Evolutionary conservation across 2,113 vertebrate species (phyloP).

Genomic region (Nothocercus julius): DNA sequence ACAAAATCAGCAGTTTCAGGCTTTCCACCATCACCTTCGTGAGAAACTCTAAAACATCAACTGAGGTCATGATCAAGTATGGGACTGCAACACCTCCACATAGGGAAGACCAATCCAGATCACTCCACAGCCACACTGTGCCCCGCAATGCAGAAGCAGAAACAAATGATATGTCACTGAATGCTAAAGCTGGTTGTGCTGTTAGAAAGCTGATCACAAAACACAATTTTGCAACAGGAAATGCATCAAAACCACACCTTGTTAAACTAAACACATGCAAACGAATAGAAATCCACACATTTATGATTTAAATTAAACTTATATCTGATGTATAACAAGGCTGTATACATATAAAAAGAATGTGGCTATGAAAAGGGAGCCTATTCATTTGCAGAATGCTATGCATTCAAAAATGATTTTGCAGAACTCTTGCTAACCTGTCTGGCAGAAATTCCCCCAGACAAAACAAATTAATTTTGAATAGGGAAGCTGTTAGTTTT

Average conservation of each 20-base stretch:
- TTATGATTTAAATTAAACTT: conserved; percentile 28
- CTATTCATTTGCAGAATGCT: conserved; percentile 43
- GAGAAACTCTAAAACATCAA: not conserved
- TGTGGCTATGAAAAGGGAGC: conserved; percentile 31
- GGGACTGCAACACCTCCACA: not conserved
- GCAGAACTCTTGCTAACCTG: conserved; percentile 58
- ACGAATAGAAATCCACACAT: conserved; percentile 27
- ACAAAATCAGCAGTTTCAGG: not conserved
- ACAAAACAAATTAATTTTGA: conserved; percentile 45
- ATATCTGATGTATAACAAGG: conserved; percentile 28
- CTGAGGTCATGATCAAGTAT: not conserved
- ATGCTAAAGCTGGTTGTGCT: not conserved
- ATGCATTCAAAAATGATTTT: conserved; percentile 59
- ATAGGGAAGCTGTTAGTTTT: not conserved
- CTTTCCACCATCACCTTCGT: not conserved
- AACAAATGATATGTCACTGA: not conserved
- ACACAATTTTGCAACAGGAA: not conserved
- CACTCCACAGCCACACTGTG: not conserved
- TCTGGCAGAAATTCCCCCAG: conserved; percentile 41
- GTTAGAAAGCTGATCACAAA: conserved; percentile 3
- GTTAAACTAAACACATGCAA: conserved; percentile 11
- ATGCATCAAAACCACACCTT: conserved; percentile 17
- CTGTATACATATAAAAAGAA: not conserved
- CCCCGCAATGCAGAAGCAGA: not conserved
- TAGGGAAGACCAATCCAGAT: not conserved